These are phyloP conservation scores for Anguilla rostrata DNA, from an alignment of 2,113 vertebrate species.

Conservation along the genomic window DNA sequence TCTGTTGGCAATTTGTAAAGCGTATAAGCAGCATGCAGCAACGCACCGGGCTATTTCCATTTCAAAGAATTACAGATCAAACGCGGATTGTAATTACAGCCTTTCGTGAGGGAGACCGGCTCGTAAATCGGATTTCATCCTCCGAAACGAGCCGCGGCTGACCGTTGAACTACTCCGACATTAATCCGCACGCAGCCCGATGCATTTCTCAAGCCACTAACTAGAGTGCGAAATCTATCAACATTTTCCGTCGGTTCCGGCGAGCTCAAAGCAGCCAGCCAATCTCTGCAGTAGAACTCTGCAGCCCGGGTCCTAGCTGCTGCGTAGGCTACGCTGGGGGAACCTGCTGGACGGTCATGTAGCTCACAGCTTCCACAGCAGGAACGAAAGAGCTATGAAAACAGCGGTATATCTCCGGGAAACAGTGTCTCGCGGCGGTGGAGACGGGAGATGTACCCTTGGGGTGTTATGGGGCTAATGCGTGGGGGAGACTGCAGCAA, in stretches of 20 bases:
- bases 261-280: not conserved
- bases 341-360: not conserved
- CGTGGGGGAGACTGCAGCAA: not conserved
- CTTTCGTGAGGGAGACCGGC: not conserved
- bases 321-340: not conserved
- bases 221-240: slow-evolving; percentile 15
- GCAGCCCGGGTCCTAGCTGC: not conserved
- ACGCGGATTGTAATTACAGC: not conserved
- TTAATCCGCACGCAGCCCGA: not conserved
- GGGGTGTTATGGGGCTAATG: not conserved
- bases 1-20: not conserved
- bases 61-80: slow-evolving; percentile 1
- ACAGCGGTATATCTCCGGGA: not conserved
- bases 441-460: not conserved
- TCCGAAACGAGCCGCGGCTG: not conserved
- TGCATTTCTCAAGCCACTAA: not conserved
- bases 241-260: slow-evolving; percentile 2
- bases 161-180: not conserved
- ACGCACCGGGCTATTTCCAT: not conserved
- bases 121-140: not conserved
- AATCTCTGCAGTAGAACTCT: not conserved
- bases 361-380: not conserved
- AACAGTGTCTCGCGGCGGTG: not conserved
- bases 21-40: not conserved
- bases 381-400: not conserved